Conservation (phyloP, 2,797 vertebrate genomes). For the Lagorchestes hirsutus region DNA sequence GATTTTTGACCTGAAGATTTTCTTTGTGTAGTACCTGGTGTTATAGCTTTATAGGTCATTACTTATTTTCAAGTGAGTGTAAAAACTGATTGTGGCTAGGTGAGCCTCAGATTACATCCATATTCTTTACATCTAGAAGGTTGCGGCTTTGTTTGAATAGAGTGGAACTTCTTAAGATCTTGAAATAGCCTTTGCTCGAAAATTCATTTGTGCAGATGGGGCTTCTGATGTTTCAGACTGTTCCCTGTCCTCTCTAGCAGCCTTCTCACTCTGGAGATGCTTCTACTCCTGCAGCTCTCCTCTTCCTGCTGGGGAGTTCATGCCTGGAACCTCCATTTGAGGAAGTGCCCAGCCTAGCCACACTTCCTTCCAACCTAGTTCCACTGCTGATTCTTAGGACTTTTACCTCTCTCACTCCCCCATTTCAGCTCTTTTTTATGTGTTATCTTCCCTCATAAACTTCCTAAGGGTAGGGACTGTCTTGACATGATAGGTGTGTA, state of each 20-base stretch:
- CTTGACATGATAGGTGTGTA: background rate
- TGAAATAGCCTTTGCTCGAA: slow-evolving; percentile 58
- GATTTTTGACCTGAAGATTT: slow-evolving; percentile 58
- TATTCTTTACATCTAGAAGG: slow-evolving; percentile 10
- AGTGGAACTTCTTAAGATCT: slow-evolving; percentile 48
- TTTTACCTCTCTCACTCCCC: background rate
- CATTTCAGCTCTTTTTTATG: background rate
- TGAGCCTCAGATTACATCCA: slow-evolving; percentile 50
- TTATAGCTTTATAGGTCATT: background rate
- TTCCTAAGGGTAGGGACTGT: background rate
- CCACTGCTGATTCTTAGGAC: background rate
- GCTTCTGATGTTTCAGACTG: slow-evolving; percentile 1
- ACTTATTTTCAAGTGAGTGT: slow-evolving; percentile 55
- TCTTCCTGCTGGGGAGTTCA: background rate
- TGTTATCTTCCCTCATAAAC: background rate
- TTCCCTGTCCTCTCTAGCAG: background rate
- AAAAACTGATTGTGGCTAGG: slow-evolving; percentile 29
- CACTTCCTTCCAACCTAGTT: background rate
- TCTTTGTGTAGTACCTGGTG: slow-evolving; percentile 61
- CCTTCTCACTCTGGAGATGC: no score
- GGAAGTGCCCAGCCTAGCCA: background rate
- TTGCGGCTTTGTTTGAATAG: slow-evolving; percentile 52
- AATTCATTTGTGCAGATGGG: slow-evolving; percentile 51
- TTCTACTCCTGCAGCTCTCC: background rate
- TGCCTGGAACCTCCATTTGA: background rate